Evolutionary conservation across 2,797 vertebrate genomes (phyloP).

Genomic region (Ctenopoma kingsleyae): DNA sequence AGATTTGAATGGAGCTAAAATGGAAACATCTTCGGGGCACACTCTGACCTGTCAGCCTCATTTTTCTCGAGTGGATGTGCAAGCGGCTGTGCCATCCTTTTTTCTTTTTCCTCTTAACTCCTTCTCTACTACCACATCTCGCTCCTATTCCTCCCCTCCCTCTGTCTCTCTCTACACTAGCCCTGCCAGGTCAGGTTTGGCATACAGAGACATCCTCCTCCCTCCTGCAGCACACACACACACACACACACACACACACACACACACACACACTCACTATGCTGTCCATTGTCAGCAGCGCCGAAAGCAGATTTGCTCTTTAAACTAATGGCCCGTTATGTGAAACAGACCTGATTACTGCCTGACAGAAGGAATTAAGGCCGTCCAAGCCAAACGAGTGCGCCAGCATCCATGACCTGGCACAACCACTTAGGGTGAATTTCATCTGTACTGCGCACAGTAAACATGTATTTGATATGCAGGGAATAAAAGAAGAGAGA

Average conservation of each 20-base stretch:
- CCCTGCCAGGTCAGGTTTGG: conserved; percentile 80
- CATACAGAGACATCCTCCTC: conserved; percentile 16
- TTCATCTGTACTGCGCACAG: conserved; percentile 64
- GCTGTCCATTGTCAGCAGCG: conserved; percentile 86
- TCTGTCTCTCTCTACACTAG: conserved; percentile 23
- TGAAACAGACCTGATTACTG: conserved; percentile 97
- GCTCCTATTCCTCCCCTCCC: conserved; percentile 2
- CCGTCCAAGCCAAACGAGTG: conserved; percentile 56
- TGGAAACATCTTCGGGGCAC: conserved; percentile 91
- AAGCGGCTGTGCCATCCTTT: conserved; percentile 67
- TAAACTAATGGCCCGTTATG: conserved; percentile 93
- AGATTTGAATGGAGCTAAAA: conserved; percentile 90
- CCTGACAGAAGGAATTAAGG: conserved; percentile 91
- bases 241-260: conserved; percentile 39
- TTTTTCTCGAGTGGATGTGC: conserved; percentile 82
- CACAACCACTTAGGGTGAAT: conserved; percentile 64
- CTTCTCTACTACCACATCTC: conserved; percentile 39
- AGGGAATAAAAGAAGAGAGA: not conserved
- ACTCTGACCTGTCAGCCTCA: conserved; percentile 90
- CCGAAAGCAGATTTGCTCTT: conserved; percentile 91
- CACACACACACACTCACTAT: too few species aligned
- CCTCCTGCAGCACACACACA: conserved; percentile 23
- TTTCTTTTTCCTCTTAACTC: conserved; percentile 27
- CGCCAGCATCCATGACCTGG: conserved; percentile 70
- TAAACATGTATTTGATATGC: conserved; percentile 61